Percentiles rank a stretch among this genome's conserved stretches.
phyloP scores from a whole-genome alignment of 2,113 vertebrate species.

The Dinomys branickii region DNA sequence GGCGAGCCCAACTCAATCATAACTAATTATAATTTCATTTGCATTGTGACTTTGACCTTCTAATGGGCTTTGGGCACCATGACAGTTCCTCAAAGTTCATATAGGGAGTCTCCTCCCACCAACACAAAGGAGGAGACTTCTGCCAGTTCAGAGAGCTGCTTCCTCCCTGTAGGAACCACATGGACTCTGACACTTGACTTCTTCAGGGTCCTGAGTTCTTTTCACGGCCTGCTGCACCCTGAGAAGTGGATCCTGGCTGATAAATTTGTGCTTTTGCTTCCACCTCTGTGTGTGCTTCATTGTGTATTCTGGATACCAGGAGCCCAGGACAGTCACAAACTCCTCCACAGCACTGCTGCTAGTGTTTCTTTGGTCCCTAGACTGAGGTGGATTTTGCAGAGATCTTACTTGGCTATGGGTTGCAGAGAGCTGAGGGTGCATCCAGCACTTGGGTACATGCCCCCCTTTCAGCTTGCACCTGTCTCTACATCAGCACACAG shows the following conservation, averaged over 20 bases:
- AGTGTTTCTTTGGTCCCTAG: neutral
- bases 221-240: neutral
- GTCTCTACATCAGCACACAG: fast-evolving
- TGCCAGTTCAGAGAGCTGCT: neutral
- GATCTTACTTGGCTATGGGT: neutral
- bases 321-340: neutral
- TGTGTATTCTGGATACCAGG: neutral
- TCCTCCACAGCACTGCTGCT: neutral
- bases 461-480: neutral
- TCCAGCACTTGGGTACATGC: neutral
- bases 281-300: neutral
- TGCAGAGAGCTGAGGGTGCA: neutral
- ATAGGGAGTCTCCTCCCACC: neutral
- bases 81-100: neutral
- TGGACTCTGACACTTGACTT: neutral
- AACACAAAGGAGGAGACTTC: neutral
- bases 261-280: neutral
- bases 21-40: neutral
- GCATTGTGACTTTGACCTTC: neutral
- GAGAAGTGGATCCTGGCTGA: neutral
- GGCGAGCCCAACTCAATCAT: neutral
- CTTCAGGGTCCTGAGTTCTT: neutral
- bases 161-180: neutral
- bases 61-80: neutral
- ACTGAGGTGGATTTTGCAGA: neutral